These are phyloP conservation scores for Laticauda laticaudata DNA, from an alignment of 2,113 vertebrate genomes.

Conservation along the genomic window DNA sequence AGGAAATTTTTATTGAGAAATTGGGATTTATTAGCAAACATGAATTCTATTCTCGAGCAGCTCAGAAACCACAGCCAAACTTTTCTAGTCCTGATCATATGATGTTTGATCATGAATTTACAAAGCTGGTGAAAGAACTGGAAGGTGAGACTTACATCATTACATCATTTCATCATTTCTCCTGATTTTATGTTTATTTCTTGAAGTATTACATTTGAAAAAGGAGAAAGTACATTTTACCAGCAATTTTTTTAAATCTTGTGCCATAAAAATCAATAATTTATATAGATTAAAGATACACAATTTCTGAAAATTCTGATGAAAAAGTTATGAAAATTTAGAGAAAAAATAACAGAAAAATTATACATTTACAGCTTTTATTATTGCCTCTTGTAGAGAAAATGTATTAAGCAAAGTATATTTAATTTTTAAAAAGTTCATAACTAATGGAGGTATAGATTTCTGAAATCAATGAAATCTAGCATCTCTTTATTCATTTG, in stretches of 20 bases:
- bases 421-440: background rate
- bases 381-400: background rate
- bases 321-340: background rate
- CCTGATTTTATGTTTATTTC: background rate
- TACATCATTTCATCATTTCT: background rate
- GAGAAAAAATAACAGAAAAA: background rate
- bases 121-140: constrained; percentile 93
- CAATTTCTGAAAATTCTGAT: background rate
- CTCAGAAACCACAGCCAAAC: constrained; percentile 91
- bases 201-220: background rate
- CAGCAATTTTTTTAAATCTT: background rate
- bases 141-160: constrained; percentile 79
- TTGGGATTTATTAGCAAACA: constrained; percentile 95
- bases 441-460: background rate
- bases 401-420: background rate
- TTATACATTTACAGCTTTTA: background rate
- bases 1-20: constrained; percentile 97
- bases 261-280: background rate
- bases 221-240: background rate
- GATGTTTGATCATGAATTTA: constrained; percentile 99
- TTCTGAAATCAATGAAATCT: background rate
- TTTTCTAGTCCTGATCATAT: constrained; percentile 92
- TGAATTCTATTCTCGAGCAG: constrained; percentile 92
- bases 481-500: background rate
- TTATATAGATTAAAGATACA: background rate